Evolutionary conservation across 2,888 invertebrate genomes (phyloP), one percentile per base, ranked within the genome.

Genomic region (Peribatodes rhomboidaria): DNA sequence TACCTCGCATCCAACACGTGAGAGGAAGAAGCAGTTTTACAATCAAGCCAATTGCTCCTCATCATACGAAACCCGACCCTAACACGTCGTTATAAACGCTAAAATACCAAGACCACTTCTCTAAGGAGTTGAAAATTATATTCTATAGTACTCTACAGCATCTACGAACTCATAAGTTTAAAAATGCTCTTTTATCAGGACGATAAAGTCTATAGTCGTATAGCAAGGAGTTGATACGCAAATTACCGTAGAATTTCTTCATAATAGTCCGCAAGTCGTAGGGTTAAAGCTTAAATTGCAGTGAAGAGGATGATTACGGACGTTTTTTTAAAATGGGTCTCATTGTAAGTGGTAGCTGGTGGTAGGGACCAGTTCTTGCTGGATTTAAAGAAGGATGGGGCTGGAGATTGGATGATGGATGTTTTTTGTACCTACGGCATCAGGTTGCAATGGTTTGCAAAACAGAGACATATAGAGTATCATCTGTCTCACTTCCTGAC

Each of bases 321-420:
- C 56, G 63, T 58, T 8, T 62, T 70, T 74, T 78, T 83, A 73
- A 83, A 86, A 81, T 84, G 80, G 82, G 78, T 86, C 85, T 83
- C 85, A 88, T 88, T 81, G 80, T 70, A 72, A 75, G 73, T 70
- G 76, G 89, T 81, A 71, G 54, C 67, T 79, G 82, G 88, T 71
- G 76, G 88, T 79, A 74, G 67, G 52, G 68, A 71, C 81, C 65
- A 76, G 84, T 66, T 69, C 61, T 46, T 20, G 54, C 54, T 63
- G 64, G 65, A 35, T 59, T 55, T 61, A 16, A 22, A 41, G 11
- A 14, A 33, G 39, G 55, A 22, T 54, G 47, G 42, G 47, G 37
- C 22, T 35, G 42, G 42, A 57, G 52, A 52, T 52, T 52, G 37
- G 37, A 57, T 52, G 62, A 56, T 46, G 37, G 20, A 18, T 20